These are phyloP conservation scores for Tridacna gigas DNA, from an alignment of 2,888 invertebrate genomes.

Conservation along the genomic window DNA sequence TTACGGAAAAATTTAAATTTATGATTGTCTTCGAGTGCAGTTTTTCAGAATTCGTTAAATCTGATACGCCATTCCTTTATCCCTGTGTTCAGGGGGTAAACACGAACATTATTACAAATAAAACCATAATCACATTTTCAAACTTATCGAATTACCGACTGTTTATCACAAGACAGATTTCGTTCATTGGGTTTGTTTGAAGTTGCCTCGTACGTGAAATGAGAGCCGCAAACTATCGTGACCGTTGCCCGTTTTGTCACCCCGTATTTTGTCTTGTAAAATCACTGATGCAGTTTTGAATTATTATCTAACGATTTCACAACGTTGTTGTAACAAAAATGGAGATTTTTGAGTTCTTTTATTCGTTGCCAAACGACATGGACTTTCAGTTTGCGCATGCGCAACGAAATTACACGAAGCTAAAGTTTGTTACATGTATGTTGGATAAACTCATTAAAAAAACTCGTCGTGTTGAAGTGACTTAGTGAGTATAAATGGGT, in stretches of 20 bases:
- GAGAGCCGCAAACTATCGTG: constrained; percentile 20
- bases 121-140: constrained; percentile 13
- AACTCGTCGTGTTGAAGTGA: too few species aligned
- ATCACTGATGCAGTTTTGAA: constrained; percentile 13
- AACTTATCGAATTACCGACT: constrained; percentile 13
- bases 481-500: too few species aligned
- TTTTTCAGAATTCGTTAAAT: background rate
- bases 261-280: constrained; percentile 23
- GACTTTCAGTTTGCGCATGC: too few species aligned
- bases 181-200: constrained; percentile 13
- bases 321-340: background rate
- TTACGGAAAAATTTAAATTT: constrained; percentile 1
- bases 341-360: too few species aligned
- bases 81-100: constrained; percentile 8
- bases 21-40: constrained; percentile 6
- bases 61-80: constrained; percentile 2
- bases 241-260: constrained; percentile 31
- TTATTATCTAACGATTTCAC: constrained; percentile 16
- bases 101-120: constrained; percentile 24
- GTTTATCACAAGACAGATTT: constrained; percentile 18
- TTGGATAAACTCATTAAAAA: too few species aligned
- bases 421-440: too few species aligned
- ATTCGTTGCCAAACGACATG: too few species aligned
- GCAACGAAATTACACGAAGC: too few species aligned
- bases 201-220: constrained; percentile 15